These are phyloP conservation scores for Lagenorhynchus albirostris DNA, from an alignment of 2,113 vertebrate genomes.

Conservation along the genomic window DNA sequence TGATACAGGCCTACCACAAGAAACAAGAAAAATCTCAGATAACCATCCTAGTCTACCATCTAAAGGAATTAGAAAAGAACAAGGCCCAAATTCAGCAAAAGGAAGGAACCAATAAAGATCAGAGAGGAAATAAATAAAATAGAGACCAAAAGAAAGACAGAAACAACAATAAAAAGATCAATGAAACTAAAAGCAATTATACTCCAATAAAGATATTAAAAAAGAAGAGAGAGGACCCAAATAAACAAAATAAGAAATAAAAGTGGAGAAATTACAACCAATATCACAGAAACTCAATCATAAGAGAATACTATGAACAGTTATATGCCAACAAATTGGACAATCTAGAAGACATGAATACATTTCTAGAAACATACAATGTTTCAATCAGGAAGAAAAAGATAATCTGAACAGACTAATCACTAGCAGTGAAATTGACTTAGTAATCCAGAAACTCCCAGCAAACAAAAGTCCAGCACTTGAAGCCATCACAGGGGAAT, in stretches of 20 bases:
- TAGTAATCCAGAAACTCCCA: background rate
- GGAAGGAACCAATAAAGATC: background rate
- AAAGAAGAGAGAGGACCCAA: background rate
- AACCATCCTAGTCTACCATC: background rate
- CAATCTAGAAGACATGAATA: background rate
- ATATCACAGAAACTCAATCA: background rate
- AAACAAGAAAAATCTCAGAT: background rate
- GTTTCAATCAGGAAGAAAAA: background rate
- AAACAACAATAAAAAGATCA: background rate
- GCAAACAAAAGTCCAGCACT: background rate
- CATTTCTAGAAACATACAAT: background rate
- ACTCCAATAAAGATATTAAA: background rate
- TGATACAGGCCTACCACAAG: background rate
- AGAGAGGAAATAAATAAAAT: background rate
- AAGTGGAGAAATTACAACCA: background rate
- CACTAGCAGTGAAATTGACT: background rate
- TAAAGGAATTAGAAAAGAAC: background rate
- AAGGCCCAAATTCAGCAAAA: background rate
- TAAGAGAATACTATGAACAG: background rate
- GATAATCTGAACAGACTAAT: background rate
- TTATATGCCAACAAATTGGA: background rate
- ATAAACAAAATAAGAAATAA: background rate
- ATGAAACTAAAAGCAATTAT: background rate
- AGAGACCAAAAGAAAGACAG: background rate
- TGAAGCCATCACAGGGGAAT: background rate